phyloP scores from a whole-genome alignment of 2,797 vertebrate species.

The Dromococcyx pavoninus region DNA sequence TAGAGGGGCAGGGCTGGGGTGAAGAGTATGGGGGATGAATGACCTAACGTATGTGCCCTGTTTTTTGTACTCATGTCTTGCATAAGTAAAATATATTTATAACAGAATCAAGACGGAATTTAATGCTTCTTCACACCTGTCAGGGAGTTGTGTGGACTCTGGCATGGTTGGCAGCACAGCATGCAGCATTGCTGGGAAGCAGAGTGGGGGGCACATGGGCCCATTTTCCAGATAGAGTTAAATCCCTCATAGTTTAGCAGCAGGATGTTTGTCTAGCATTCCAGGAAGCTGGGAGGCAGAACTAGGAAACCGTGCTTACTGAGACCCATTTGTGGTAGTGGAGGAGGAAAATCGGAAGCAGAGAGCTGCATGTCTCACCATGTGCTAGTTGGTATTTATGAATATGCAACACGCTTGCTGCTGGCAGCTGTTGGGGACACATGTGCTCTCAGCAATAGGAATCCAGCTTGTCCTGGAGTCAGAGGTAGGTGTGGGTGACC shows the following conservation, averaged over 20 bases:
- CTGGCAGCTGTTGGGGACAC: background rate
- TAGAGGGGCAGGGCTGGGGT: background rate
- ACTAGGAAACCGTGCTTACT: background rate
- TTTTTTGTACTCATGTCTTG: background rate
- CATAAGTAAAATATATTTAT: background rate
- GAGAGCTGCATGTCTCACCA: background rate
- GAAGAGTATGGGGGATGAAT: background rate
- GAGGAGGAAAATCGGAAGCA: background rate
- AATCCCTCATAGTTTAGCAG: background rate
- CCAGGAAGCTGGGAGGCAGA: background rate
- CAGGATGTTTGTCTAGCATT: background rate
- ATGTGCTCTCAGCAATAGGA: background rate
- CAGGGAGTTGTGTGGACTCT: background rate
- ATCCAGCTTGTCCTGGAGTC: background rate
- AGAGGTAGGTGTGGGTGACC: background rate
- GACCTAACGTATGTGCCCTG: rapidly evolving
- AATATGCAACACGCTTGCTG: background rate
- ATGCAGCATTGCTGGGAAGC: background rate
- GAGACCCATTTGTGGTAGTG: background rate
- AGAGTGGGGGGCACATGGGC: rapidly evolving
- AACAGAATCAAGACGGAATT: background rate
- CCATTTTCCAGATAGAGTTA: background rate
- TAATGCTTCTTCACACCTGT: background rate
- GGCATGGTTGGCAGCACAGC: background rate
- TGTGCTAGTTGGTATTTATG: background rate